A percentile compares a stretch with the other conserved stretches of the same genome.
Evolutionary conservation across 2,113 vertebrate species (phyloP).

Genomic region (Boleophthalmus pectinirostris): DNA sequence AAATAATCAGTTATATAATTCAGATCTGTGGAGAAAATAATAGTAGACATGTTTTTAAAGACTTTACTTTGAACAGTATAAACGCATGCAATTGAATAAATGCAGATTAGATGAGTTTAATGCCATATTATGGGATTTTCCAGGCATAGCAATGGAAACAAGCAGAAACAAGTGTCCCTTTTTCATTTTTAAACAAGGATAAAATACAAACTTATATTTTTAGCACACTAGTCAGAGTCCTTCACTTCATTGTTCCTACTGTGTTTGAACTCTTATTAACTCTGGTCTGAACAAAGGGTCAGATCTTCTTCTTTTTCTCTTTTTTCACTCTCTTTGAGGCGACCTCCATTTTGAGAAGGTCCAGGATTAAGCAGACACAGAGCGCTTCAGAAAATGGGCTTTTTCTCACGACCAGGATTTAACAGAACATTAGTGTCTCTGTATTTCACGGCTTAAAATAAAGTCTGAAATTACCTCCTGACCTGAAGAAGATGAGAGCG

Average conservation of each 20-base stretch:
- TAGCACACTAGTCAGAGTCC: background rate
- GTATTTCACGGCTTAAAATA: background rate
- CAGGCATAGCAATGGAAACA: too few relatives aligned
- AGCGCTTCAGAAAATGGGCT: slow-evolving; percentile 40
- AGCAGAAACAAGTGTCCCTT: background rate
- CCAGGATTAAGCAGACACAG: slow-evolving; percentile 39
- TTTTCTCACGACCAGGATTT: slow-evolving; percentile 7
- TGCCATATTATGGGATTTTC: too few relatives aligned
- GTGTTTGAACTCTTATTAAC: slow-evolving; percentile 11
- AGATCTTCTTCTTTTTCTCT: slow-evolving; percentile 26
- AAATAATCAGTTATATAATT: background rate
- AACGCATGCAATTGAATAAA: background rate
- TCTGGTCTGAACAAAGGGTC: slow-evolving; percentile 30
- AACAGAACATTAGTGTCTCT: slow-evolving; percentile 3
- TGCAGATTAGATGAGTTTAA: background rate
- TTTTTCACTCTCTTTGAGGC: slow-evolving; percentile 22
- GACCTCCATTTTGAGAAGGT: slow-evolving; percentile 47
- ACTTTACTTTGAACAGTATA: too few relatives aligned
- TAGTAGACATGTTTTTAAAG: too few relatives aligned
- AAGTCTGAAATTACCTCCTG: background rate
- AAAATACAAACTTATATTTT: background rate
- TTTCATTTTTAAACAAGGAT: background rate
- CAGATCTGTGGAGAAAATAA: background rate
- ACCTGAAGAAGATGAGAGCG: too few relatives aligned
- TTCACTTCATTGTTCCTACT: background rate